Base-by-base conservation (phyloP, 2,888 invertebrate genomes). In the Atrina japonica region DNA sequence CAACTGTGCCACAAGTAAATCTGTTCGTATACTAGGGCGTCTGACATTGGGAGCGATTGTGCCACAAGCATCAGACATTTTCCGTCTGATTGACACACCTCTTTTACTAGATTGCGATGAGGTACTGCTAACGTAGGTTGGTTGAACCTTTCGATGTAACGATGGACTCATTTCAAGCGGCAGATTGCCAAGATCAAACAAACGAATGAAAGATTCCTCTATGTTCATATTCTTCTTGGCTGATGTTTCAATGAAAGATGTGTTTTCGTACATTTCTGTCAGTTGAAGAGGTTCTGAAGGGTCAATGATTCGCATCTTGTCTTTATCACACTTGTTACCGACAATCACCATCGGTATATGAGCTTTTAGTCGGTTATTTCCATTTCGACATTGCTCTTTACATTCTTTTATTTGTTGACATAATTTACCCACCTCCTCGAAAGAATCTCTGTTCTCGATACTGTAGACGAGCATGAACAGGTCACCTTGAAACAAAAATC, bases 41-140 rank as follows among this genome's bases (percentile, higher is more conserved):
- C 96, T 92, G 0, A 95, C 96, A 88, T 96, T 96, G 1, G 96
- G 95, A n/a, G 96, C 95, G 23, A 96, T 95, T 6, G 96, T 95
- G 3, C 96, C 96, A 86, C 96, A 96, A 1, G 96, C 96, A 87
- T 96, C 96, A 78, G 96, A 96, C 80, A 96, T 91, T 61, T 95
- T 93, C 70, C 96, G 92, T 83, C 96, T 95, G 76, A 96, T 95
- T 53, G 95, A 95, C 65, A 96, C 92, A 2, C 95, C 82, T 35
- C 81, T 77, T 25, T 76, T 77, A n/a, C 71, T 71, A 30, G 76
- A 73, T 47, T 72, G 70, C 6, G 75, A 70, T 3, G 77, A 68
- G 18, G 80, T 72, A 16, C 73, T 74, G 18, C 84, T 80, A 16
- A 87, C 82, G 58, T 85, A 86, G 30, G 77, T 88, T 2, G 92